Evolutionary conservation across 2,888 invertebrate genomes (phyloP).

Genomic region (Chesias legatella): DNA sequence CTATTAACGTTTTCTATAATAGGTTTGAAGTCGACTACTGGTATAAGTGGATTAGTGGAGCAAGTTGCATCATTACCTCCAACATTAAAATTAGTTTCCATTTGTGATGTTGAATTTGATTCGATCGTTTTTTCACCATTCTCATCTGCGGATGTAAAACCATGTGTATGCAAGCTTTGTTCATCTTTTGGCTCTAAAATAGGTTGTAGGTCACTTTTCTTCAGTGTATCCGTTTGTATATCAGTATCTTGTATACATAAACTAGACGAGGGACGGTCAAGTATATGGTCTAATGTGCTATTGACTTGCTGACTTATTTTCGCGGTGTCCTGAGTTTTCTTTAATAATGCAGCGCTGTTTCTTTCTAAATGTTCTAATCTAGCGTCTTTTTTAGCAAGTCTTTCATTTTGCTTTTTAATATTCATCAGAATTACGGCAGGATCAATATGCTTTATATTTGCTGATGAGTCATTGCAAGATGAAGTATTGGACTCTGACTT

Average conservation of each 20-base stretch:
- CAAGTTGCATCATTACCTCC: neutral
- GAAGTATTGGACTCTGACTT: conserved; percentile 18
- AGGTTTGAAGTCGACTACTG: conserved; percentile 9
- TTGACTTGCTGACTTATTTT: conserved; percentile 38
- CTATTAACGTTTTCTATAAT: conserved; percentile 10
- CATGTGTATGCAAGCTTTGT: too few relatives aligned
- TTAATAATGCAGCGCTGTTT: conserved; percentile 33
- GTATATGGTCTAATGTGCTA: conserved; percentile 38
- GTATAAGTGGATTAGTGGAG: neutral
- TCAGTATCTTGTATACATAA: conserved; percentile 6
- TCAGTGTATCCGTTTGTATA: neutral
- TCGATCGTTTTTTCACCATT: too few relatives aligned
- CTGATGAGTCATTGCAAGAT: conserved; percentile 8
- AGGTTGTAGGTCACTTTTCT: neutral
- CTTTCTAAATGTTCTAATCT: conserved; percentile 44
- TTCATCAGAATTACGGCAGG: conserved; percentile 47
- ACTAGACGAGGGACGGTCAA: conserved; percentile 22
- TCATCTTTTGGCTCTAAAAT: neutral
- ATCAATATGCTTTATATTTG: conserved; percentile 27
- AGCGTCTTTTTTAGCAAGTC: conserved; percentile 42
- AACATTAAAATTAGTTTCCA: too few relatives aligned
- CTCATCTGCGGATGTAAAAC: too few relatives aligned
- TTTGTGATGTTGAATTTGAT: too few relatives aligned
- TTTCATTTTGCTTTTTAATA: conserved; percentile 39
- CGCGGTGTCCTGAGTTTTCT: conserved; percentile 36